These are phyloP conservation scores for Leptatherina wallacei DNA, from an alignment of 2,797 vertebrate genomes.

Conservation along the genomic window DNA sequence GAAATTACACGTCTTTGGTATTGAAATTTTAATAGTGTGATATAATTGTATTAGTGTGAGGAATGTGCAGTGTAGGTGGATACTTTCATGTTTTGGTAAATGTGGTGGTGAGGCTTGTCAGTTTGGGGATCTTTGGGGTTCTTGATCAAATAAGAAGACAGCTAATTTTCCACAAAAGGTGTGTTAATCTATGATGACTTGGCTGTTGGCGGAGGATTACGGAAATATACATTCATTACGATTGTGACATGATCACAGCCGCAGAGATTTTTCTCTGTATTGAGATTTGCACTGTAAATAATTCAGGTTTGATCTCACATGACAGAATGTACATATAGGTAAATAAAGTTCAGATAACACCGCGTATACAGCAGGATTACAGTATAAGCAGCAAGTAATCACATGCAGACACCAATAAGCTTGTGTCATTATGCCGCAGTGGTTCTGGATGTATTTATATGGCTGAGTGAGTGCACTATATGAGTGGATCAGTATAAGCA, in stretches of 20 bases:
- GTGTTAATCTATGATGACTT: slow-evolving; percentile 26
- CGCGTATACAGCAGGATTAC: slow-evolving; percentile 56
- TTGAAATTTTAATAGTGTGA: slow-evolving; percentile 59
- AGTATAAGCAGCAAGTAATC: slow-evolving; percentile 49
- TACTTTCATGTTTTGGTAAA: slow-evolving; percentile 58
- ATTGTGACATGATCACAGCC: slow-evolving; percentile 4
- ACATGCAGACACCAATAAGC: slow-evolving; percentile 50
- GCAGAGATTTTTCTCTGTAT: not conserved
- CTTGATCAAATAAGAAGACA: slow-evolving; percentile 34
- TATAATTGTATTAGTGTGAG: slow-evolving; percentile 57
- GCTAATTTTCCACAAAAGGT: slow-evolving; percentile 39
- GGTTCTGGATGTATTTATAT: slow-evolving; percentile 61
- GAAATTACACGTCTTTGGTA: slow-evolving; percentile 78
- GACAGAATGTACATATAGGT: slow-evolving; percentile 17
- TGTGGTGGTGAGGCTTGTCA: slow-evolving; percentile 24
- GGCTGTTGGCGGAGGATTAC: slow-evolving; percentile 39
- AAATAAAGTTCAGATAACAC: slow-evolving; percentile 30
- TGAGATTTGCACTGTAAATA: not conserved
- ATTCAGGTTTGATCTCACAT: slow-evolving; percentile 22
- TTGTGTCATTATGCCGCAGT: slow-evolving; percentile 53
- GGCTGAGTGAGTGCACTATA: slow-evolving; percentile 67
- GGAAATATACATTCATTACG: slow-evolving; percentile 29
- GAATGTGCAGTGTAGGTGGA: slow-evolving; percentile 60
- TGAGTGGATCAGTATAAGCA: slow-evolving; percentile 70
- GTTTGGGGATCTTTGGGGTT: slow-evolving; percentile 39